Evolutionary conservation across 2,113 vertebrate species (phyloP).

Genomic region (Perca schrenkii): DNA sequence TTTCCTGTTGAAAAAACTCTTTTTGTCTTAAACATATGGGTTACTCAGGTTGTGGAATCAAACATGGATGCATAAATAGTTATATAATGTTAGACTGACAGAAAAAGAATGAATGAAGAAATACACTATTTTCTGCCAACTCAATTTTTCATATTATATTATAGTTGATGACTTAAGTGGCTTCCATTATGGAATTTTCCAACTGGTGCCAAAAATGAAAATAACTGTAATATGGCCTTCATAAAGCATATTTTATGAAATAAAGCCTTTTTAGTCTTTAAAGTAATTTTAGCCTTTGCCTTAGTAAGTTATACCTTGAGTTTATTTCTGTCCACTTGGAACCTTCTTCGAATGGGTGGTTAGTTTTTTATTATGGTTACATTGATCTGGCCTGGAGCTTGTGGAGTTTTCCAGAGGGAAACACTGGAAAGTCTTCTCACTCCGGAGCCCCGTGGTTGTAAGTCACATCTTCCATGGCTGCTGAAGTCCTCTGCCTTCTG

Average conservation of each 20-base stretch:
- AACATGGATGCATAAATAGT: conserved; percentile 14
- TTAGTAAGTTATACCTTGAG: conserved; percentile 35
- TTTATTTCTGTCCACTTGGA: conserved; percentile 58
- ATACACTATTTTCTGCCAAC: conserved; percentile 23
- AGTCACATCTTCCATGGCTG: conserved; percentile 79
- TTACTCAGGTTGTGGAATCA: not conserved
- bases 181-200: conserved; percentile 29
- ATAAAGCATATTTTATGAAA: conserved; percentile 20
- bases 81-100: conserved; percentile 15
- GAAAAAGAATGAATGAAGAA: conserved; percentile 35
- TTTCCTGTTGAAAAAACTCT: not conserved
- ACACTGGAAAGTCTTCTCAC: conserved; percentile 76
- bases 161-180: conserved; percentile 27
- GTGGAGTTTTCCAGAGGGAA: conserved; percentile 76
- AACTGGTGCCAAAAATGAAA: conserved; percentile 13
- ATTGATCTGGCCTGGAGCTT: conserved; percentile 49
- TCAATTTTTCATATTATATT: conserved; percentile 14
- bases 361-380: conserved; percentile 68
- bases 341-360: conserved; percentile 4
- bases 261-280: conserved; percentile 4
- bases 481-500: conserved; percentile 65
- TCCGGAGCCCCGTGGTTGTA: conserved; percentile 50
- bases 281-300: conserved; percentile 35
- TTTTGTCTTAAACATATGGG: not conserved
- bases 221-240: conserved; percentile 19